phyloP scores from a whole-genome alignment of 2,888 invertebrate genomes.

The Drosophila colorata region DNA sequence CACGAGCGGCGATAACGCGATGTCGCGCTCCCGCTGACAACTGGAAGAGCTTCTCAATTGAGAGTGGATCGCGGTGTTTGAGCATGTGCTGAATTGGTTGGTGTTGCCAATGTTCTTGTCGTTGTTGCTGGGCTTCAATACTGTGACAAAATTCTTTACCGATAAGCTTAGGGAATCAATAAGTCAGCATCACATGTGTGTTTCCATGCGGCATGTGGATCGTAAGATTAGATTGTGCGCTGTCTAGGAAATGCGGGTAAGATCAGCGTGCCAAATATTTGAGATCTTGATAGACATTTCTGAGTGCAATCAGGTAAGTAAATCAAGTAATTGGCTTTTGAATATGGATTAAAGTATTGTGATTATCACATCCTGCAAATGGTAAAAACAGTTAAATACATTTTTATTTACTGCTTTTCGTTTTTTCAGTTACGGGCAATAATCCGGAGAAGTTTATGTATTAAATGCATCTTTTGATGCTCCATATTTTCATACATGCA shows the following conservation, averaged over 20 bases:
- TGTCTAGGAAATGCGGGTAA: background rate
- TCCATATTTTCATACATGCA: too few relatives aligned
- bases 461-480: background rate
- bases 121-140: slow-evolving; percentile 1
- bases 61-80: slow-evolving; percentile 45
- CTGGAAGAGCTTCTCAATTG: slow-evolving; percentile 38
- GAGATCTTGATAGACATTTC: background rate
- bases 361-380: background rate
- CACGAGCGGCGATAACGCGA: slow-evolving; percentile 53
- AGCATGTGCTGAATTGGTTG: slow-evolving; percentile 34
- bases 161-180: slow-evolving; percentile 32
- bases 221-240: slow-evolving; percentile 16
- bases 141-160: slow-evolving; percentile 46
- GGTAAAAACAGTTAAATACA: background rate
- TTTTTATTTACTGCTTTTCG: too few relatives aligned
- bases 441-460: too few relatives aligned
- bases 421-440: too few relatives aligned
- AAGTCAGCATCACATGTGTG: slow-evolving; percentile 13
- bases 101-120: too few relatives aligned
- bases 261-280: background rate
- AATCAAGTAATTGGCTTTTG: background rate
- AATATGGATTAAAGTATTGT: background rate
- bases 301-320: background rate
- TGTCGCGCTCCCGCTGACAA: slow-evolving; percentile 39
- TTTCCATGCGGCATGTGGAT: slow-evolving; percentile 23